Base-by-base conservation (phyloP, 2,113 vertebrate genomes). In the Amphiprion ocellaris region DNA sequence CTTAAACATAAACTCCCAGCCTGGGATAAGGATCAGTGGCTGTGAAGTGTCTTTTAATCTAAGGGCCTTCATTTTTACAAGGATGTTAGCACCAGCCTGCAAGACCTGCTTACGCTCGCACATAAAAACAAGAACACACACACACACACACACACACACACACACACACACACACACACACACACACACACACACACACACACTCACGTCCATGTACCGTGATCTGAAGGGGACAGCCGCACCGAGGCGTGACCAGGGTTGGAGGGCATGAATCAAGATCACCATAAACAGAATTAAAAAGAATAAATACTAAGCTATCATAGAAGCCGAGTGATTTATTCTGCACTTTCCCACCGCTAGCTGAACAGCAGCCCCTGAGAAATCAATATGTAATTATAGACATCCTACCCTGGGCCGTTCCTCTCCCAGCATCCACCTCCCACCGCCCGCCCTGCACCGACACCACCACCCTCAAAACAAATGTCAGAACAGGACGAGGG, bases 381-480 rank as follows among this genome's bases (percentile, higher is more conserved):
- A 94, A 94, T 94, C 94, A 92, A 94, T 94, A 94, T 92, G 94
- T 94, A 94, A 94, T 94, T 94, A 94, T 92, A 93, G 92, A 92
- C 93, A 93, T 94, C 92, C 94, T 91, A 93, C 90, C 83, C 91
- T 23, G 86, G 90, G 91, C 91, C 79, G 85, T 87, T 89, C 84
- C 66, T 91, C 86, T 90, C 81, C 58, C 77, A 74, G 86, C 83
- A 73, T 87, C 71, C 83, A 86, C 83, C 79, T 81, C 88, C 83
- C 83, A 81, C 77, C 72, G 73, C 84, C 84, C 65, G 68, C 87
- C 76, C 74, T 26, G 50, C 85, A 81, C 74, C 82, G 28, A 61
- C 77, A 85, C 75, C 85, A 55, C 66, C 78, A 78, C 69, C 82
- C 82, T 87, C 87, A 89, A 90, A 93, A 93, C 89, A 92, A 94